Percentiles rank a stretch among this genome's conserved stretches.
Conservation (phyloP, 2,888 invertebrate genomes). For the Parelbella ahira region DNA sequence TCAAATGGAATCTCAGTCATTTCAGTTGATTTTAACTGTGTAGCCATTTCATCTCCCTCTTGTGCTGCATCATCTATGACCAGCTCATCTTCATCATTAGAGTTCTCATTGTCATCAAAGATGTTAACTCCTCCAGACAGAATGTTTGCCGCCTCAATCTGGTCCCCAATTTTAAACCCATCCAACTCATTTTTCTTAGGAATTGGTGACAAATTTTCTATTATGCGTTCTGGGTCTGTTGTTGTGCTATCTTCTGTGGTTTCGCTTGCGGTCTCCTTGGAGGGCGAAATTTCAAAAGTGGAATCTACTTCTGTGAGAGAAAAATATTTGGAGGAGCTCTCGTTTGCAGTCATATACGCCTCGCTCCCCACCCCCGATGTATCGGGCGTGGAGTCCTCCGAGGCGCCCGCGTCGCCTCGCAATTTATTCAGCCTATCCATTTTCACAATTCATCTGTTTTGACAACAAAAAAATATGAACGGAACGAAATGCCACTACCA, state of each 20-base stretch:
- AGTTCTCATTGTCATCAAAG: constrained; percentile 77
- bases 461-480: constrained; percentile 36
- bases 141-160: constrained; percentile 73
- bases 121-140: constrained; percentile 73
- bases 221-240: constrained; percentile 46
- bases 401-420: constrained; percentile 59
- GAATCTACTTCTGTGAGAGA: constrained; percentile 69
- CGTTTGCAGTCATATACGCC: constrained; percentile 67
- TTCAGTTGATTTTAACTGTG: constrained; percentile 41
- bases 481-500: constrained; percentile 25
- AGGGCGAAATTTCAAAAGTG: constrained; percentile 55
- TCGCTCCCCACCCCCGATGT: constrained; percentile 62
- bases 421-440: constrained; percentile 75
- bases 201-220: constrained; percentile 62
- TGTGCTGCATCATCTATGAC: constrained; percentile 70
- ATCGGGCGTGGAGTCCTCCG: constrained; percentile 63
- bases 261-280: constrained; percentile 51
- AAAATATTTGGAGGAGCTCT: constrained; percentile 69
- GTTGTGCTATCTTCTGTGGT: constrained; percentile 45
- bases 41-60: constrained; percentile 53
- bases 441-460: constrained; percentile 71
- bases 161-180: constrained; percentile 65
- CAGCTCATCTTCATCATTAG: constrained; percentile 71
- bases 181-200: constrained; percentile 58
- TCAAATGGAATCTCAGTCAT: constrained; percentile 35